Base-by-base conservation (phyloP, 1,140 invertebrate genomes). In the Eueides isabella region DNA sequence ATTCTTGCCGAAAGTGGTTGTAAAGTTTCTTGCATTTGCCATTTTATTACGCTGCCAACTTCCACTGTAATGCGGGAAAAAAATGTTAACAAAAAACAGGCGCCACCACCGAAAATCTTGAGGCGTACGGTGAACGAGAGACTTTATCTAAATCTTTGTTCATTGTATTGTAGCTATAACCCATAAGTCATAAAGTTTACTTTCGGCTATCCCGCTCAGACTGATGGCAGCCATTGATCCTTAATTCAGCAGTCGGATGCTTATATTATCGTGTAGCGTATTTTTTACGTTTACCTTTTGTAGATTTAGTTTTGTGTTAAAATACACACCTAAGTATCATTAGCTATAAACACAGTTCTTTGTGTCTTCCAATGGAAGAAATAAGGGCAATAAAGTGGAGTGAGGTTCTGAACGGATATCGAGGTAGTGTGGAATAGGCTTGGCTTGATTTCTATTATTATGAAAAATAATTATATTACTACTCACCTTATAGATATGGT, bases 301-400 rank as follows among this genome's bases (percentile, higher is more conserved):
- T 85, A 86, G 82, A 80, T 85, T 85, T 76, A 82, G 85, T 83
- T 86, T 85, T 90, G 91, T 92, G 91, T 92, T 92, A 92, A 92
- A 92, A 92, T 92, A 91, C 91, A 92, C 91, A 92, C 91, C 90
- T 92, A 89, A 91, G 84, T 87, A 91, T 89, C 89, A 92, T 92
- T 91, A 91, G 86, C 88, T 91, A 92, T 92, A 91, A 92, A 92
- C 91, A 92, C 88, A 86, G 82, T 84, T 91, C 89, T 92, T 92
- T 92, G 89, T 92, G 89, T 91, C 87, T 83, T 77, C 87, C 83
- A 87, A 86, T 81, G 79, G 76, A 87, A 85, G 84, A 87, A 91
- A 91, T 91, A 90, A 88, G 84, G 85, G 84, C 83, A 87, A 91
- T 91, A 92, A 92, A 91, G 80, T 85, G 75, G 74, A 87, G 87